phyloP scores from a whole-genome alignment of 2,888 invertebrate genomes.

The Hydraecia micacea region DNA sequence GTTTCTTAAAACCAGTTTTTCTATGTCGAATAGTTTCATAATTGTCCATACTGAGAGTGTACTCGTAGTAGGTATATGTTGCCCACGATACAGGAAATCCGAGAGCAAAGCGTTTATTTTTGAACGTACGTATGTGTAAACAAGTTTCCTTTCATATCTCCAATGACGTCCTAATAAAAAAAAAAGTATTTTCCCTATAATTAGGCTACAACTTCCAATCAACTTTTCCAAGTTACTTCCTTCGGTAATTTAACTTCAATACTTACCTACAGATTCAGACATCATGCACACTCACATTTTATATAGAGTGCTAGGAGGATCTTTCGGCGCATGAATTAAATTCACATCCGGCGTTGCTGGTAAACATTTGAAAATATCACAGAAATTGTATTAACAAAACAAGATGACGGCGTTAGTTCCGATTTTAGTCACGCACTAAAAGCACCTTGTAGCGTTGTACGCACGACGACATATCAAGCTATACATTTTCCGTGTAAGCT shows the following conservation, averaged over 20 bases:
- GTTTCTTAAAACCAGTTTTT: neutral
- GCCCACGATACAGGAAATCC: neutral
- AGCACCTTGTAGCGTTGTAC: no score
- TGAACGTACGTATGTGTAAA: neutral
- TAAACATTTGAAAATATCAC: neutral
- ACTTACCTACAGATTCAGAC: neutral
- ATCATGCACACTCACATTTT: neutral
- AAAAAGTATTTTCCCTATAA: constrained; percentile 5
- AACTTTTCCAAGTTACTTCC: constrained; percentile 8
- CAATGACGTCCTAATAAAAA: neutral
- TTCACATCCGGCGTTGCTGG: neutral
- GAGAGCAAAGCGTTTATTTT: constrained; percentile 12
- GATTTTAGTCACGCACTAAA: neutral
- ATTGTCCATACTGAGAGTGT: neutral
- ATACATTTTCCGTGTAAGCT: no score
- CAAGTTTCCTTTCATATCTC: neutral
- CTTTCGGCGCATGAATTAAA: neutral
- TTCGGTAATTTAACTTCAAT: neutral
- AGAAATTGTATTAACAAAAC: neutral
- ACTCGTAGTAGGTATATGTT: neutral
- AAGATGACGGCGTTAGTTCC: no score
- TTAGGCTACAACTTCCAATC: neutral
- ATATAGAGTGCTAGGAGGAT: neutral
- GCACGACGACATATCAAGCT: no score
- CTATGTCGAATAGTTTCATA: neutral